Conservation (phyloP, 2,888 invertebrate genomes). For the Drosophila parthenogenetica region DNA sequence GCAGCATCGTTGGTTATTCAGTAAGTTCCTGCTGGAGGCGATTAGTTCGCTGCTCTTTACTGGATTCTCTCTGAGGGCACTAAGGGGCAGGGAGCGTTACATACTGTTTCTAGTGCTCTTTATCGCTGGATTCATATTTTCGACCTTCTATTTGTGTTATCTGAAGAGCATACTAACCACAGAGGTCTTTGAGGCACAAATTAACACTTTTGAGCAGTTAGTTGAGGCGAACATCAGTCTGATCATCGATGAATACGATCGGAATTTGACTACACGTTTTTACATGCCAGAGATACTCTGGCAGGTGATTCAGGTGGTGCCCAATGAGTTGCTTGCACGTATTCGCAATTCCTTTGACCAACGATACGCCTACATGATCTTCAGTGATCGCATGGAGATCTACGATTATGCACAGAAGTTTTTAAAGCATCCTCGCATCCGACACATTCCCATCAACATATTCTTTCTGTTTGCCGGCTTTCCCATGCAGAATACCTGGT, state of each 20-base stretch:
- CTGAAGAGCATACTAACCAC: constrained; percentile 66
- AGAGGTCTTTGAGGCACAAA: constrained; percentile 65
- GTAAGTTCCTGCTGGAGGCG: constrained; percentile 64
- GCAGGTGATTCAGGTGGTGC: constrained; percentile 49
- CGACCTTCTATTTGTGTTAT: constrained; percentile 58
- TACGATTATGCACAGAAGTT: constrained; percentile 65
- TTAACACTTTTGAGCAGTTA: constrained; percentile 59
- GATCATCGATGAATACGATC: constrained; percentile 64
- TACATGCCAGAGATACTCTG: constrained; percentile 56
- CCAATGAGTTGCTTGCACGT: constrained; percentile 32
- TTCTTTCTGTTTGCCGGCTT: constrained; percentile 64
- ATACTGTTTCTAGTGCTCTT: constrained; percentile 63
- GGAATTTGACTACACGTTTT: constrained; percentile 28
- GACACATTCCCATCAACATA: constrained; percentile 64
- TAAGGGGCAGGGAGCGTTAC: constrained; percentile 56
- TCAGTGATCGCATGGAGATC: constrained; percentile 65
- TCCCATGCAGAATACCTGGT: constrained; percentile 67
- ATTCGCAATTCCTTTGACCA: constrained; percentile 58
- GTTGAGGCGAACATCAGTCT: constrained; percentile 53
- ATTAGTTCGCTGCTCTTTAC: constrained; percentile 60
- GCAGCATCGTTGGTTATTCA: constrained; percentile 56
- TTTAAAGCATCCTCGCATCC: constrained; percentile 55
- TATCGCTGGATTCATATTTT: constrained; percentile 60
- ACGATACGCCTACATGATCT: constrained; percentile 69
- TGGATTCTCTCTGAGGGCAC: constrained; percentile 46